Evolutionary conservation across 2,888 invertebrate genomes (phyloP), one percentile per base, ranked within the genome.

Genomic region (Phlogophora meticulosa): DNA sequence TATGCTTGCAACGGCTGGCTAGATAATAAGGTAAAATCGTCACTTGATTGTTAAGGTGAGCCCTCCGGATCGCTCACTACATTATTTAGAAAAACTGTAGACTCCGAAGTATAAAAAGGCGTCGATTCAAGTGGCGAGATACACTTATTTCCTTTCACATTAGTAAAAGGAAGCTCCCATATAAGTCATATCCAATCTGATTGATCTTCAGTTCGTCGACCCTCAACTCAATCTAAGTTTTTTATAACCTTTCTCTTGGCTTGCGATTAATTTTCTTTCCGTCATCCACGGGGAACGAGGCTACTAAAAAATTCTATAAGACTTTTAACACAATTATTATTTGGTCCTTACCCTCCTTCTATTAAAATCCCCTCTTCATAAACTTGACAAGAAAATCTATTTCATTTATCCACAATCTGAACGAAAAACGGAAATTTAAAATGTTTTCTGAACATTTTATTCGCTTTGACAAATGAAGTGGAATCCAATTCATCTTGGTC

Each of bases 401-500:
- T 64, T 53, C 13, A 72, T 55, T 59, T 43, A 60, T 65, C 28
- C 34, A 10, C 40, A 15, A 65, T 22, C 48, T 40, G 22, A 49
- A 73, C n/a, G 28, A 48, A 53, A 60, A 49, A 42, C 74, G 45
- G 48, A 46, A 46, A 55, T 66, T 20, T 55, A 28, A 60, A 60
- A 60, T 52, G 17, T 57, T 71, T 55, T 56, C 66, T n/a, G 46
- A 73, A 53, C 28, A 53, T 56, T 73, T 53, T 38, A 49, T 74
- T 78, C 24, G n/a, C 28, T 66, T 66, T 61, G 52, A 53, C 61
- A 61, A 78, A 67, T 67, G 40, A 74, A 74, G 32, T 61, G 57
- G 38, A 67, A 78, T 17, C 9, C 32, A 61, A 74, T 75, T 67
- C 53, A 67, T 78, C 57, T 67, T 55, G 52, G 52, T 66, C 74